Conservation (phyloP, 2,888 invertebrate genomes). For the Tetrapedia diversipes region DNA sequence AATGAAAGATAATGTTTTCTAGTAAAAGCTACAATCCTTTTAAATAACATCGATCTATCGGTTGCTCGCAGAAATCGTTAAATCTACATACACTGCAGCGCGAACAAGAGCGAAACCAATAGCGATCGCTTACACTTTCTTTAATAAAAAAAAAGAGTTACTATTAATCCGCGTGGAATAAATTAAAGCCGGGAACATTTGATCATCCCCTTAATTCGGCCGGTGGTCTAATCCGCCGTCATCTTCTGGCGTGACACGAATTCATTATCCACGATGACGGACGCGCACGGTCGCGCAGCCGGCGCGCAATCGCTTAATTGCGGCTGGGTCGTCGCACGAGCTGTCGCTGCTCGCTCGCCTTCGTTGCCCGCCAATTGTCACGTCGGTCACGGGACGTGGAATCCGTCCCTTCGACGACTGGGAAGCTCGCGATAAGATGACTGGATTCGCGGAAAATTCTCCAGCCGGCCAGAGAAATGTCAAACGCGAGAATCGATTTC, state of each 20-base stretch:
- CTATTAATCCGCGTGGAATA: conserved; percentile 54
- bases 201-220: conserved; percentile 76
- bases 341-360: conserved; percentile 10
- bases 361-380: conserved; percentile 19
- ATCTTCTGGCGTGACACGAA: conserved; percentile 77
- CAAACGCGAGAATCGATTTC: too few species aligned
- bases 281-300: conserved; percentile 57
- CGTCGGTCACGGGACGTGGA: conserved; percentile 2
- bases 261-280: conserved; percentile 73
- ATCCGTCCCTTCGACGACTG: neutral
- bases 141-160: too few species aligned
- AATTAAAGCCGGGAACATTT: conserved; percentile 46
- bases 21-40: too few species aligned
- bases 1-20: too few species aligned
- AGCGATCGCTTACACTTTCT: too few species aligned
- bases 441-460: conserved; percentile 11
- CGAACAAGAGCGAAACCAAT: too few species aligned
- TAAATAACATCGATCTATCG: too few species aligned
- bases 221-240: conserved; percentile 72
- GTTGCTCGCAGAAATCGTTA: too few species aligned
- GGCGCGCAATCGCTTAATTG: conserved; percentile 69
- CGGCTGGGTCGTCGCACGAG: conserved; percentile 61
- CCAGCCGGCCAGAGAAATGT: too few species aligned
- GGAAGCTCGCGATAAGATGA: conserved; percentile 6
- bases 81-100: too few species aligned